Evolutionary conservation across 2,888 invertebrate species (phyloP).

Genomic region (Xestia rhomboidea): DNA sequence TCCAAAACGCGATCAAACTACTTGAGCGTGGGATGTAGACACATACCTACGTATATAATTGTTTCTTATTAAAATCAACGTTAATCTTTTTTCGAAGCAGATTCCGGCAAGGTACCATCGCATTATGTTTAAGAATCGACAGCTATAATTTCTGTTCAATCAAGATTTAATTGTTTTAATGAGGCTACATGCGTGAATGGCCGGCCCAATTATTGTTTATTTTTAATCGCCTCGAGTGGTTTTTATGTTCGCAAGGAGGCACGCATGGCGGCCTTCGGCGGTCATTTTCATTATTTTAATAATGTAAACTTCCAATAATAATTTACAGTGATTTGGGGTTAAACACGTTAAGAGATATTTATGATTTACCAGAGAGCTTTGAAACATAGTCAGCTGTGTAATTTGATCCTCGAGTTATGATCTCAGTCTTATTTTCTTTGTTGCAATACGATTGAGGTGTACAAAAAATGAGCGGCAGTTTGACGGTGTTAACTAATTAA

Average conservation of each 20-base stretch:
- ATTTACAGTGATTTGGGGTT: constrained; percentile 91
- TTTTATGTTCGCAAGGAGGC: constrained; percentile 90
- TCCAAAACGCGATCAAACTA: constrained; percentile 84
- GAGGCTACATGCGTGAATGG: constrained; percentile 91
- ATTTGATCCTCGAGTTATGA: constrained; percentile 83
- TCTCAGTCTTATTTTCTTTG: constrained; percentile 75
- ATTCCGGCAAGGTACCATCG: constrained; percentile 88
- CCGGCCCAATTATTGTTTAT: constrained; percentile 91
- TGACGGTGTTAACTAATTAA: constrained; percentile 26
- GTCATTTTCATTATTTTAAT: constrained; percentile 91
- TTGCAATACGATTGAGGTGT: constrained; percentile 63
- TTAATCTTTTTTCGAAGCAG: constrained; percentile 90
- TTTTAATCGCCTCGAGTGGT: constrained; percentile 91
- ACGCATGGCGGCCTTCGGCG: constrained; percentile 88
- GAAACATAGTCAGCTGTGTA: constrained; percentile 83
- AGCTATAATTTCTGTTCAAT: constrained; percentile 91
- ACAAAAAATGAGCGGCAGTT: constrained; percentile 25
- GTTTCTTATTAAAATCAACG: constrained; percentile 90
- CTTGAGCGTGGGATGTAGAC: constrained; percentile 87
- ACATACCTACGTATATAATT: constrained; percentile 88
- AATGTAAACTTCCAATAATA: constrained; percentile 91
- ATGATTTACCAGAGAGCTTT: constrained; percentile 84
- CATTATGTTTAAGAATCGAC: constrained; percentile 90
- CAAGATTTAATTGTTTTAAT: constrained; percentile 91
- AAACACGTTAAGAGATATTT: constrained; percentile 90